phyloP scores from a whole-genome alignment of 1,140 invertebrate species.

The Drosophila grimshawi region DNA sequence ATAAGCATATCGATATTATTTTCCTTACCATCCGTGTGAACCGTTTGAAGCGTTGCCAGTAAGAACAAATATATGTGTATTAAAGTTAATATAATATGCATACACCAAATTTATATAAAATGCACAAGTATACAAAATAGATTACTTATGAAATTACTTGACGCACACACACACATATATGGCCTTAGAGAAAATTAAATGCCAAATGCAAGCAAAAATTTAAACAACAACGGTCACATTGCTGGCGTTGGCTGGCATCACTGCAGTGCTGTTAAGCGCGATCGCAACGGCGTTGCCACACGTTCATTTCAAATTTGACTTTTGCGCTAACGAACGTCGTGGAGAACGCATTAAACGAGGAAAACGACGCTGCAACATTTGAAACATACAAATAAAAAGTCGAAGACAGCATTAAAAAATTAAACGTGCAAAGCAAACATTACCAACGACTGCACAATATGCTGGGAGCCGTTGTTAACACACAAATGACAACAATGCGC shows the following conservation, averaged over 20 bases:
- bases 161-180: not conserved
- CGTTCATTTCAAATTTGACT: conserved; percentile 61
- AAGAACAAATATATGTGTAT: not conserved
- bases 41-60: not conserved
- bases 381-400: not conserved
- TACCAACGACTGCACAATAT: not conserved
- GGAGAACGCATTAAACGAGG: conserved; percentile 40
- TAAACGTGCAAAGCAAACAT: not conserved
- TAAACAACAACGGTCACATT: conserved; percentile 21
- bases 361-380: conserved; percentile 44
- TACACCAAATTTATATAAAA: not conserved
- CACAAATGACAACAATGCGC: conserved; percentile 54
- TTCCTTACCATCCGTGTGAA: not conserved
- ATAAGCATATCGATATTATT: not conserved
- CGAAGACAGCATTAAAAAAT: not conserved
- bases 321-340: conserved; percentile 72
- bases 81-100: not conserved
- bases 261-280: conserved; percentile 28
- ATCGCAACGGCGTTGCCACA: conserved; percentile 49
- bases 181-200: not conserved
- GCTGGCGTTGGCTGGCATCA: conserved; percentile 30
- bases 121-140: not conserved
- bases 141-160: not conserved
- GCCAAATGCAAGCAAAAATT: not conserved
- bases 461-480: conserved; percentile 2